Evolutionary conservation across 2,113 vertebrate species (phyloP), one percentile per base, ranked within the genome.

Genomic region (Poeciliopsis turrubarensis): DNA sequence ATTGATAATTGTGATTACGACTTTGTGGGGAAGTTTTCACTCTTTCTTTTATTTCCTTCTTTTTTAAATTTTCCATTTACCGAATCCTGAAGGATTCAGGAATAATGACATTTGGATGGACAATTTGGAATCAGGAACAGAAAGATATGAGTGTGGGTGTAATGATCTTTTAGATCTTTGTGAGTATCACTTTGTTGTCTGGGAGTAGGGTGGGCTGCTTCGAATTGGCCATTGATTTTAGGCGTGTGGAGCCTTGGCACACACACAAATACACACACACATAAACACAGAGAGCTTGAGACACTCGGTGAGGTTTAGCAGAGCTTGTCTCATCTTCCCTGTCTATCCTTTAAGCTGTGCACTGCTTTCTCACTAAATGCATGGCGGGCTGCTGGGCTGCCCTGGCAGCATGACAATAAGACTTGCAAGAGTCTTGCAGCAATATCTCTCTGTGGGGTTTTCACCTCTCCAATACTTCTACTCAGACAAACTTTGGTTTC

Each of bases 191-290:
- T 86, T 89, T 89, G 86, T 86, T 85, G 82, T 89, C 75, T 77
- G 65, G 73, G 81, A 80, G 78, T 71, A 65, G 69, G 67, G 69
- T 70, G 47, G 71, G 83, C 62, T 80, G 69, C 80, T 82, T 63
- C 83, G 76, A 87, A 89, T 85, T 82, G 72, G 54, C 80, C 83
- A 91, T 92, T 89, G 88, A 90, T 91, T 92, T 90, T 66, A 83
- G 75, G 74, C 74, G 29, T 84, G 72, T 84, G 79, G 68, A 87
- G 75, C 60, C 68, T 83, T 70, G 19, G 27, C 34, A 66, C 65
- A 34, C n/a, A 68, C n/a, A 47, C 65, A 29, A 19, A 51, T 47
- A 44, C 25, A 60, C 17, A 37, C 54, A 54, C 75, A 26, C 64
- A 62, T 1, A 51, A 31, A 71, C 73, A 54, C 9, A 70, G 73